Conservation (phyloP, 1,140 invertebrate species). For the Drosophila ogumai region DNA sequence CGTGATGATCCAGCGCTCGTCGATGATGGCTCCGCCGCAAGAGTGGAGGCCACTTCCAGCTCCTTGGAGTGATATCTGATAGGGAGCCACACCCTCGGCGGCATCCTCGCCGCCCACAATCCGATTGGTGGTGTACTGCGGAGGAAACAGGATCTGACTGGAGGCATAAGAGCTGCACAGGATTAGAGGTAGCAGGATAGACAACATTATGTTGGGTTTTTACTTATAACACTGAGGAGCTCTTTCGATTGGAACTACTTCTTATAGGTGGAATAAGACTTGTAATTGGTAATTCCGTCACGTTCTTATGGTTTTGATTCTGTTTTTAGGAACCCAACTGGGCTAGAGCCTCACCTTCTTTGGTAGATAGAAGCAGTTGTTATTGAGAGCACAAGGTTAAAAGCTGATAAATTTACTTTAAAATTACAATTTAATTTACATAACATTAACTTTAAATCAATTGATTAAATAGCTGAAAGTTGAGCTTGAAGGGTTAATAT, state of each 20-base stretch:
- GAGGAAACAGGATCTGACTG: conserved; percentile 62
- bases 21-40: conserved; percentile 86
- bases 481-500: background rate
- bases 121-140: conserved; percentile 65
- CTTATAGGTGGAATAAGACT: conserved; percentile 14
- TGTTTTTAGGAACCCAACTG: conserved; percentile 13
- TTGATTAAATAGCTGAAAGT: background rate
- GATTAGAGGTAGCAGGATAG: conserved; percentile 16
- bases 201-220: conserved; percentile 17
- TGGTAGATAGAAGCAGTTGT: background rate
- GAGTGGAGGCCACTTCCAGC: conserved; percentile 67
- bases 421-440: conserved; percentile 2
- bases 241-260: background rate
- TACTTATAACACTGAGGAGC: background rate
- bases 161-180: background rate
- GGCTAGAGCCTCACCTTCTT: background rate
- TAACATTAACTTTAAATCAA: conserved; percentile 1
- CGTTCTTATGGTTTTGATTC: background rate
- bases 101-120: conserved; percentile 85
- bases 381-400: conserved; percentile 14
- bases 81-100: conserved; percentile 82
- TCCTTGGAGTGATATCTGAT: conserved; percentile 85
- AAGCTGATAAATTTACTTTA: conserved; percentile 2
- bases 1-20: conserved; percentile 84
- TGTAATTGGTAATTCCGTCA: conserved; percentile 22